A percentile compares a stretch with the other conserved stretches of the same genome.
These are phyloP conservation scores for Xyrauchen texanus DNA, from an alignment of 2,113 vertebrate species.

Conservation along the genomic window DNA sequence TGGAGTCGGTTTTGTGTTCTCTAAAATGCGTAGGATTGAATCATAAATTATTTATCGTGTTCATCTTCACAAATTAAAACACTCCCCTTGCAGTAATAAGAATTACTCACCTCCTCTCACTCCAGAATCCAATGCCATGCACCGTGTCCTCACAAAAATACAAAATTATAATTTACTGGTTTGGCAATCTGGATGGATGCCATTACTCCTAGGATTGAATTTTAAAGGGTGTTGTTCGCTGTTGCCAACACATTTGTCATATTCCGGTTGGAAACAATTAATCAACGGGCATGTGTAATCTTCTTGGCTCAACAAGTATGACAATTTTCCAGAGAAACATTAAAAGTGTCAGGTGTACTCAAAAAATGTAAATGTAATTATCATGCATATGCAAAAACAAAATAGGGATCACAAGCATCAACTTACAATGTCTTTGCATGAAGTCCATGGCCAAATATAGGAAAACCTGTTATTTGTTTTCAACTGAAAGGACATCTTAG, in stretches of 20 bases:
- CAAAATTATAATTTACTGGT: neutral
- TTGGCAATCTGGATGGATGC: conserved; percentile 75
- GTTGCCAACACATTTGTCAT: conserved; percentile 77
- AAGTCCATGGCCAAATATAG: conserved; percentile 88
- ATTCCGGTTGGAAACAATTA: conserved; percentile 83
- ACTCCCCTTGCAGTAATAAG: conserved; percentile 16
- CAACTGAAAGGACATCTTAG: conserved; percentile 85
- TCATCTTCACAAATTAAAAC: conserved; percentile 52
- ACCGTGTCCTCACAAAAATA: conserved; percentile 21
- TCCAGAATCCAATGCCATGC: conserved; percentile 38
- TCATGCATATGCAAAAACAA: conserved; percentile 83
- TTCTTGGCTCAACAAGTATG: conserved; percentile 82
- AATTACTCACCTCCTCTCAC: conserved; percentile 32
- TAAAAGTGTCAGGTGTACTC: conserved; percentile 87
- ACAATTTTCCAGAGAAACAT: conserved; percentile 89
- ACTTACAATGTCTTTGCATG: conserved; percentile 74
- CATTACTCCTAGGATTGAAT: conserved; percentile 87
- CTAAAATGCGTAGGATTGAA: conserved; percentile 39
- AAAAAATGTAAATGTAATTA: conserved; percentile 85
- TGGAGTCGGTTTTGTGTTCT: conserved; percentile 37
- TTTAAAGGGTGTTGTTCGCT: conserved; percentile 76
- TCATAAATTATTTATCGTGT: conserved; percentile 54
- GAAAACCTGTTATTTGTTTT: conserved; percentile 81
- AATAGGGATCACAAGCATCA: conserved; percentile 78
- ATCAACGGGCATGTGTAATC: conserved; percentile 80